Evolutionary conservation across 2,113 vertebrate species (phyloP), one percentile per base, ranked within the genome.

Genomic region (Sorex fumeus): DNA sequence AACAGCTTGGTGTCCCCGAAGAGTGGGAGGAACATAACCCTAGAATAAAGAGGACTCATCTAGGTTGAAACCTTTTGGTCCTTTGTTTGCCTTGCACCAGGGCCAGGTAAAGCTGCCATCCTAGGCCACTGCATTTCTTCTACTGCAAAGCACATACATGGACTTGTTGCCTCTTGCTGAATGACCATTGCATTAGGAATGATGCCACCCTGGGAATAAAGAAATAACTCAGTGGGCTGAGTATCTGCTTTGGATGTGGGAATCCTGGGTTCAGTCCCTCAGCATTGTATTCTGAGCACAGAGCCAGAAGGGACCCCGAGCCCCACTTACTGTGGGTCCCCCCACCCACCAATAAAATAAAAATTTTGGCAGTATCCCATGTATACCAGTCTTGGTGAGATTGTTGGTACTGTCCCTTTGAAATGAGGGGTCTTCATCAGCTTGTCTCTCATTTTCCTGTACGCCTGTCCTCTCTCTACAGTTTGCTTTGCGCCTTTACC

Each of bases 181-280:
- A 25, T 34, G 36, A 7, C 2, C 7, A 2, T 25, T 15, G 36
- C 16, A 1, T 74, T 21, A 70, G 0, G 5, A 74, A 25, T 0
- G 1, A 0, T 36, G 19, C 6, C 27, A 13, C 21, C 64, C 64
- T 21, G 18, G 21, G 57, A 23, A 19, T 2, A 60, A 60, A 60
- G 18, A 60, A 19, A 21, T 21, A 60, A 23, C 57, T 60, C 57
- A 60, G 57, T 4, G 57, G 57, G 6, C 19, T 60, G 57, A 60
- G 6, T 60, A 60, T 7, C 16, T 60, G 57, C 57, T 60, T 60
- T 60, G 57, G 57, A 23, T 21, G 57, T 60, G 57, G 57, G 19
- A 60, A 21, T 15, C 57, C 57, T 60, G 19, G 57, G 57, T 23
- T 23, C 19, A 60, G 4, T 23, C 57, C 57, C 21, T 23, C 18